Evolutionary conservation across 2,888 invertebrate species (phyloP), one percentile per base, ranked within the genome.

Genomic region (Notodonta ziczac): DNA sequence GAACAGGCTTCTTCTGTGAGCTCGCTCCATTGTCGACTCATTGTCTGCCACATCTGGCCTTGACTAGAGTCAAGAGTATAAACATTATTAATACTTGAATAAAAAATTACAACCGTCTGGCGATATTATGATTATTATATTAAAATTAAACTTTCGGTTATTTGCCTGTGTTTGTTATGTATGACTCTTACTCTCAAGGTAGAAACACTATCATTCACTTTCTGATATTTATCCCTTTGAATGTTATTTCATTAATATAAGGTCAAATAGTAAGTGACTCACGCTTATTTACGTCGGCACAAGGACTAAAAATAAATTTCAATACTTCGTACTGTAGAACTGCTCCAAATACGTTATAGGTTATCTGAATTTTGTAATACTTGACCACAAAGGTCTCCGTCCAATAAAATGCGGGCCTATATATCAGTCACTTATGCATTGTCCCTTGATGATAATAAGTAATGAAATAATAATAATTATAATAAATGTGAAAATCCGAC

Each of bases 321-420:
- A 35, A 56, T 35, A 13, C 10, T 56, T 56, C 56, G 56, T n/a
- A n/a, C n/a, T n/a, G n/a, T 56, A 56, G 56, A 56, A 56, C 10
- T 12, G 42, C 16, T 56, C 12, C 56, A 13, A 42, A 56, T 9
- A 16, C n/a, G n/a, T 8, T 54, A 24, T 4, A 14, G 13, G n/a
- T 39, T 13, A 52, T 52, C 32, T 24, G 10, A 12, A 32, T 52
- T 52, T 32, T 52, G 51, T 32, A 52, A 52, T 52, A 52, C 2
- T 24, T 52, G 50, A 50, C 50, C 50, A 50, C 50, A 14, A n/a
- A 50, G 5, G 9, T 50, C 9, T 13, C 44, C 12, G 12, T 44
- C 5, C 44, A 44, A 40, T 40, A 40, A 40, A 40, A 40, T 8
- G 9, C 0, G 40, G 24, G 1, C 24, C 24, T 24, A 2, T 24